Percentiles rank a stretch among this genome's conserved stretches.
Conservation (phyloP, 2,113 vertebrate species). For the Xiphophorus maculatus region DNA sequence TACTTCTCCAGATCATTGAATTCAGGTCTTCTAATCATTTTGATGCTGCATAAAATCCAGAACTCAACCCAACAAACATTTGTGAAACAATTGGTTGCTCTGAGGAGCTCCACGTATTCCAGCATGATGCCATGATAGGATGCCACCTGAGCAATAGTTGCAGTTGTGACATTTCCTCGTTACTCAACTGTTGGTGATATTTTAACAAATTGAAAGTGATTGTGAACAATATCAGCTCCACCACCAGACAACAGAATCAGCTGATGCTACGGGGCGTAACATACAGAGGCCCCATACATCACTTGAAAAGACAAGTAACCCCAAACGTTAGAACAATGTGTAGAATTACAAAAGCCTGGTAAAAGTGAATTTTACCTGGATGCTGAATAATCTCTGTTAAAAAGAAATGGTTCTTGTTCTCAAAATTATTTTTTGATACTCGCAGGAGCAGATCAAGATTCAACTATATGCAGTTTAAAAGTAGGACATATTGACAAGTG, state of each 20-base stretch:
- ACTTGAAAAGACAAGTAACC: too few species aligned
- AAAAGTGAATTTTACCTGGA: too few species aligned
- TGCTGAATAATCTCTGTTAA: background rate
- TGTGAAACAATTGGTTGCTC: background rate
- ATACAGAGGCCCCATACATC: too few species aligned
- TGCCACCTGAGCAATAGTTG: too few species aligned
- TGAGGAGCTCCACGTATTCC: background rate
- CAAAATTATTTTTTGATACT: background rate
- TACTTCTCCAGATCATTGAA: background rate
- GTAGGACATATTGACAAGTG: background rate
- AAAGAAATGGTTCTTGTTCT: background rate
- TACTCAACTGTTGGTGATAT: too few species aligned
- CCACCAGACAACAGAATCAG: too few species aligned
- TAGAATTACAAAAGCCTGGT: too few species aligned
- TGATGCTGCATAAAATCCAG: background rate
- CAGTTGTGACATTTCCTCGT: too few species aligned
- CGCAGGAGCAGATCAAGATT: background rate
- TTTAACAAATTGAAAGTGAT: too few species aligned
- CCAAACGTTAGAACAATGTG: too few species aligned
- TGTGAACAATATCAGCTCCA: too few species aligned
- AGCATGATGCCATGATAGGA: background rate
- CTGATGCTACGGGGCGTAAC: too few species aligned
- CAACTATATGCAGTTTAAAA: background rate
- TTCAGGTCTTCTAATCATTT: background rate
- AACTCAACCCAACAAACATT: background rate